Percentiles rank a stretch among this genome's conserved stretches.
phyloP scores from a whole-genome alignment of 2,797 vertebrate genomes.

The Enoplosus armatus region DNA sequence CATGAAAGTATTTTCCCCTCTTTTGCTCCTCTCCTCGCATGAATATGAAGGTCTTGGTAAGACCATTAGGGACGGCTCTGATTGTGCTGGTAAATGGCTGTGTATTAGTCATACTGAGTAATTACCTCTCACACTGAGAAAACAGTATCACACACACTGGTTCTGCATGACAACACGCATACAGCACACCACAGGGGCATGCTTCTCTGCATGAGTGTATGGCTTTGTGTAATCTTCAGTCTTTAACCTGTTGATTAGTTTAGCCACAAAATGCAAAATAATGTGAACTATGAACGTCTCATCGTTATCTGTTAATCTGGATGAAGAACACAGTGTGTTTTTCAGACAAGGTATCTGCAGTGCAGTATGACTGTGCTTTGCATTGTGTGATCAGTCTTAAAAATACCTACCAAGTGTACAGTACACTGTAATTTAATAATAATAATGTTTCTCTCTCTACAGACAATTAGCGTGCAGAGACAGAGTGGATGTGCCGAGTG shows the following conservation, averaged over 20 bases:
- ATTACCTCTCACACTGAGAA: conserved; percentile 76
- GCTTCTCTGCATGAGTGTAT: conserved; percentile 25
- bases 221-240: conserved; percentile 41
- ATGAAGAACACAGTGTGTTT: conserved; percentile 12
- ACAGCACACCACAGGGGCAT: conserved; percentile 41
- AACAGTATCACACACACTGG: conserved; percentile 71
- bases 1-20: conserved; percentile 29
- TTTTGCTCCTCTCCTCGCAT: conserved; percentile 44
- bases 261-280: conserved; percentile 32
- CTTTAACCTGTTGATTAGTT: conserved; percentile 65
- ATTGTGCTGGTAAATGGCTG: conserved; percentile 73
- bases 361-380: not conserved
- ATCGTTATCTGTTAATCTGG: conserved; percentile 24
- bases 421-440: conserved; percentile 52
- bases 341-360: not conserved
- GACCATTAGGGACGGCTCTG: conserved; percentile 71
- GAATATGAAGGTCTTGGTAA: conserved; percentile 45
- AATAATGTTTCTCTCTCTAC: conserved; percentile 46
- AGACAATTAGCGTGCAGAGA: conserved; percentile 43
- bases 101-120: conserved; percentile 79
- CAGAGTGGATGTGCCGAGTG: conserved; percentile 41
- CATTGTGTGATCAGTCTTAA: conserved; percentile 13
- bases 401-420: conserved; percentile 30
- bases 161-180: conserved; percentile 70
- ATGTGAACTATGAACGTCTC: conserved; percentile 27